Percentiles rank a stretch among this genome's conserved stretches.
phyloP scores from a whole-genome alignment of 2,113 vertebrate species.

The Zeus faber region DNA sequence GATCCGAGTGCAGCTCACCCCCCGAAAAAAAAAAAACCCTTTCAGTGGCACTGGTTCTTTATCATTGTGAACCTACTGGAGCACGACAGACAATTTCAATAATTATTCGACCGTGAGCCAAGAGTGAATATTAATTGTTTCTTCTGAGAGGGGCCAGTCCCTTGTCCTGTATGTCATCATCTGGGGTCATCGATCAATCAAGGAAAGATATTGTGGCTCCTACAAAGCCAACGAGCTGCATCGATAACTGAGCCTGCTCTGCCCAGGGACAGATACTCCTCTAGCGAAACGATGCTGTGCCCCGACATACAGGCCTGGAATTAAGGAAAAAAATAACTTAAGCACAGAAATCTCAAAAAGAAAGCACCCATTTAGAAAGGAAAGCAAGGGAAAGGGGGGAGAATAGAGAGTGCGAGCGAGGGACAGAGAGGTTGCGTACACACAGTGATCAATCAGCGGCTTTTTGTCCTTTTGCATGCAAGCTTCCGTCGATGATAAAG shows the following conservation, averaged over 20 bases:
- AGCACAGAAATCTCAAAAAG: slow-evolving; percentile 6
- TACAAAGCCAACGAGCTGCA: slow-evolving; percentile 62
- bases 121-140: slow-evolving; percentile 62
- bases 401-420: no score
- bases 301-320: slow-evolving; percentile 18
- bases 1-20: no score
- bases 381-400: neutral
- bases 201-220: slow-evolving; percentile 54
- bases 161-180: no score
- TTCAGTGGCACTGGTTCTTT: slow-evolving; percentile 19
- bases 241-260: slow-evolving; percentile 57
- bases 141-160: slow-evolving; percentile 40
- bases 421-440: neutral
- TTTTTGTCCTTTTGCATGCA: slow-evolving; percentile 40
- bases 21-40: slow-evolving; percentile 5
- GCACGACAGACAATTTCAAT: slow-evolving; percentile 19
- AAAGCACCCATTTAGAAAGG: neutral
- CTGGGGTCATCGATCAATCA: slow-evolving; percentile 54
- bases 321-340: no score
- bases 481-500: slow-evolving; percentile 39
- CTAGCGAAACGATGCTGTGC: slow-evolving; percentile 55
- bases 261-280: slow-evolving; percentile 53
- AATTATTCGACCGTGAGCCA: slow-evolving; percentile 46
- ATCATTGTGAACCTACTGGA: slow-evolving; percentile 17
- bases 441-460: slow-evolving; percentile 29